Conservation (phyloP, 2,113 vertebrate species). For the Lepus timidus region DNA sequence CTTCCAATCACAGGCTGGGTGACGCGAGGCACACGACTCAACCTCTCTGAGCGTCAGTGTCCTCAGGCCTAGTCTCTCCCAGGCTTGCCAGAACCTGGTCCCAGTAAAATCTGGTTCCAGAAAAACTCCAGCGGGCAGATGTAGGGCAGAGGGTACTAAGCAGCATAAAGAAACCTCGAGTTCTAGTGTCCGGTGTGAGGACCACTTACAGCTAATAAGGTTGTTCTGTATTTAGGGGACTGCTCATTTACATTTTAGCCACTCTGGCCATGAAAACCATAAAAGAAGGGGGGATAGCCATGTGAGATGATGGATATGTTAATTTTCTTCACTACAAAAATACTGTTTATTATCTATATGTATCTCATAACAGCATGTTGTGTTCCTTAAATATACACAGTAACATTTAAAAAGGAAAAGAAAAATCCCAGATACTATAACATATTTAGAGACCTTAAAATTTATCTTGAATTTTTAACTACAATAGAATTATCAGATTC, state of each 20-base stretch:
- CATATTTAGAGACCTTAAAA: background rate
- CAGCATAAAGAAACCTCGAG: background rate
- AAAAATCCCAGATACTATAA: background rate
- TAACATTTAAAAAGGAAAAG: background rate
- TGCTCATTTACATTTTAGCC: background rate
- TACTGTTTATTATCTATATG: background rate
- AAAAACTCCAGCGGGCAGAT: background rate
- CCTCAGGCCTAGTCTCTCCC: background rate
- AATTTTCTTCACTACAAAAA: background rate
- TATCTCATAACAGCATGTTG: background rate
- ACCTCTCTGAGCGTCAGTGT: background rate
- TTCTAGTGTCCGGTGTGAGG: background rate
- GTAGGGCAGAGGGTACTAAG: background rate
- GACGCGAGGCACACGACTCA: background rate
- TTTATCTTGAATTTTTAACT: background rate
- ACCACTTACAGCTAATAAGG: background rate
- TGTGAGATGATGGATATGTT: background rate
- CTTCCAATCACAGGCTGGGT: background rate
- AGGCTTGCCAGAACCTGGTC: background rate
- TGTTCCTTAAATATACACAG: background rate
- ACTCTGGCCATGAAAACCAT: background rate
- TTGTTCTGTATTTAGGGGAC: background rate
- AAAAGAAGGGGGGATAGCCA: background rate
- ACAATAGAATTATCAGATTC: background rate
- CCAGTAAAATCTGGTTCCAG: background rate